Percentiles rank a stretch among this genome's conserved stretches.
These are phyloP conservation scores for Schizopygopsis malacanthus DNA, from an alignment of 2,797 vertebrate species.

Conservation along the genomic window DNA sequence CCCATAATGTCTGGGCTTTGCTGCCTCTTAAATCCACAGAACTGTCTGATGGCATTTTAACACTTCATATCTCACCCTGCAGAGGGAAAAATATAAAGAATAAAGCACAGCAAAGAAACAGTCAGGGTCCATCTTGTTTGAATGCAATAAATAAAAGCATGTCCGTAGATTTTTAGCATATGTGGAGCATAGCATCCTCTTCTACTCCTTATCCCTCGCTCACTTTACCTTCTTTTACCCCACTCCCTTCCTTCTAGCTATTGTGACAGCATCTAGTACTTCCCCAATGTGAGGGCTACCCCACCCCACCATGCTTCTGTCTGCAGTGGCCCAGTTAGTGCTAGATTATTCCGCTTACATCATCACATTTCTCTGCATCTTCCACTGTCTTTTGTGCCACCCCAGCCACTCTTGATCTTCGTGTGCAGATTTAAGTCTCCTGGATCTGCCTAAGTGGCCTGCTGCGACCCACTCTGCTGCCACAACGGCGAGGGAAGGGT, in stretches of 20 bases:
- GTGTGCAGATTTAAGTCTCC: constrained; percentile 30
- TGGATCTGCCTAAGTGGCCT: constrained; percentile 28
- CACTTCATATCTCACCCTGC: constrained; percentile 9
- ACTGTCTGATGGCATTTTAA: constrained; percentile 19
- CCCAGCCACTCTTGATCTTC: constrained; percentile 30
- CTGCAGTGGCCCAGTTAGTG: constrained; percentile 46
- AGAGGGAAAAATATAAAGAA: constrained; percentile 4
- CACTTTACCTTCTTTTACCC: not conserved
- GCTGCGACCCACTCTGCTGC: not conserved
- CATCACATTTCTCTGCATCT: constrained; percentile 37
- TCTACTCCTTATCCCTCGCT: not conserved
- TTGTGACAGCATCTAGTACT: constrained; percentile 34
- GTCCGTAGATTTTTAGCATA: constrained; percentile 6
- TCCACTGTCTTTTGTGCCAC: constrained; percentile 39
- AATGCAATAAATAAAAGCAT: constrained; percentile 1
- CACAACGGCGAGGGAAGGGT: not conserved
- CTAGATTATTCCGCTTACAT: constrained; percentile 44
- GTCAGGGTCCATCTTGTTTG: not conserved
- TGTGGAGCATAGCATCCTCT: not conserved
- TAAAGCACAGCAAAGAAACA: not conserved
- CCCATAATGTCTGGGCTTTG: constrained; percentile 5
- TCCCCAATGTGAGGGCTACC: constrained; percentile 11
- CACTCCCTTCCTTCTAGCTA: not conserved
- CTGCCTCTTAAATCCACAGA: constrained; percentile 20
- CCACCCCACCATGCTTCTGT: constrained; percentile 28